Evolutionary conservation across 2,113 vertebrate genomes (phyloP).

Genomic region (Zootoca vivipara): DNA sequence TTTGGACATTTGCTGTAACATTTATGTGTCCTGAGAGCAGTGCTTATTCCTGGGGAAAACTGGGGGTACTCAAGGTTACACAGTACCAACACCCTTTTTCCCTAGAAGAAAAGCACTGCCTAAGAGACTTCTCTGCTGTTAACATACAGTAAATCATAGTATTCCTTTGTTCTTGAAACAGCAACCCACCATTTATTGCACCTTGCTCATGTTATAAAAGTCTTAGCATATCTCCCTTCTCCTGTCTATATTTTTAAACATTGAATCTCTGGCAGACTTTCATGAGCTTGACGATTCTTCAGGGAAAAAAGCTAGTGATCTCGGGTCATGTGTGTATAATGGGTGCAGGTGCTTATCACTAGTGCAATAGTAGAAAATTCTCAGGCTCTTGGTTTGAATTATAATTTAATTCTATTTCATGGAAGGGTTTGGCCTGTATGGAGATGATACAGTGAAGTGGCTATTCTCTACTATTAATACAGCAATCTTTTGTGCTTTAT

Average conservation of each 20-base stretch:
- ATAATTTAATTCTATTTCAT: not conserved
- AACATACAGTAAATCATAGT: not conserved
- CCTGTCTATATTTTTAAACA: not conserved
- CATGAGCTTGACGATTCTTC: not conserved
- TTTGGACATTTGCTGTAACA: not conserved
- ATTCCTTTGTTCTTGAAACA: not conserved
- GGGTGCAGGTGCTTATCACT: not conserved
- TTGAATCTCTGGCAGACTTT: not conserved
- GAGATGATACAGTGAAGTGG: slow-evolving; percentile 10
- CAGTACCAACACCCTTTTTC: no score
- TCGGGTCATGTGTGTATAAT: not conserved
- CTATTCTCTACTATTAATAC: not conserved
- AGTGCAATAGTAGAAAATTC: not conserved
- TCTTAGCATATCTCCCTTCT: slow-evolving; percentile 10
- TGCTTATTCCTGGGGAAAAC: not conserved
- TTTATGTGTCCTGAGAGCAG: no score
- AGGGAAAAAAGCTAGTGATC: not conserved
- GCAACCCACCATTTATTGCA: not conserved
- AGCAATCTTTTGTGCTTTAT: not conserved
- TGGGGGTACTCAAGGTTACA: no score
- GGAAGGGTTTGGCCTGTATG: not conserved
- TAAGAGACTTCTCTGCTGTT: not conserved
- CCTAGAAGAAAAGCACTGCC: no score
- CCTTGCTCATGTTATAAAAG: not conserved
- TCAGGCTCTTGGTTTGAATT: rapidly evolving